Evolutionary conservation across 2,113 vertebrate genomes (phyloP).

Genomic region (Lagenorhynchus albirostris): DNA sequence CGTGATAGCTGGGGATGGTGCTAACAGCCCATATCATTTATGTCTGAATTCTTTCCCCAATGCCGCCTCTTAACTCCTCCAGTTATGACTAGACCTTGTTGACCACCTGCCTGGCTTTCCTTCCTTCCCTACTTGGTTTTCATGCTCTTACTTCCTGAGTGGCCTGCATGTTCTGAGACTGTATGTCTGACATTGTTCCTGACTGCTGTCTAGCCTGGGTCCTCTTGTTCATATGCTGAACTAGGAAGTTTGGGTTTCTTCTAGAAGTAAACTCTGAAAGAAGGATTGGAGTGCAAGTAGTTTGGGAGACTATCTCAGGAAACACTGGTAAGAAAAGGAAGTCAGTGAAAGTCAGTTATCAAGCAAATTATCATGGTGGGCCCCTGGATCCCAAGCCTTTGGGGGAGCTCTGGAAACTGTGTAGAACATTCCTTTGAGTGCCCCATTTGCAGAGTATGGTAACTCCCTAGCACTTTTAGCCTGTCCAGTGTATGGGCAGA

Average conservation of each 20-base stretch:
- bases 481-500: background rate
- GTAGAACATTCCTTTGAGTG: background rate
- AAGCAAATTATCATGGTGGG: background rate
- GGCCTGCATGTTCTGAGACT: background rate
- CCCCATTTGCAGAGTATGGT: background rate
- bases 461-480: background rate
- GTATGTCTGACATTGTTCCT: background rate
- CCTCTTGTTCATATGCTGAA: background rate
- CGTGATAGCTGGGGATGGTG: background rate
- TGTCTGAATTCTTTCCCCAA: background rate
- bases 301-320: background rate
- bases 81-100: background rate
- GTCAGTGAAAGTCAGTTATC: background rate
- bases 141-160: background rate
- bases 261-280: background rate
- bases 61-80: background rate
- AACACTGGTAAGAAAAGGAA: background rate
- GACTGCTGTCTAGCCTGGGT: background rate
- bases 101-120: background rate
- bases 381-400: background rate
- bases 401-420: background rate
- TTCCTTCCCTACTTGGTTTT: background rate
- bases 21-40: slow-evolving; percentile 29
- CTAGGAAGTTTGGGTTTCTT: background rate
- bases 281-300: background rate